Evolutionary conservation across 2,888 invertebrate species (phyloP).

Genomic region (Yponomeuta sedellus): DNA sequence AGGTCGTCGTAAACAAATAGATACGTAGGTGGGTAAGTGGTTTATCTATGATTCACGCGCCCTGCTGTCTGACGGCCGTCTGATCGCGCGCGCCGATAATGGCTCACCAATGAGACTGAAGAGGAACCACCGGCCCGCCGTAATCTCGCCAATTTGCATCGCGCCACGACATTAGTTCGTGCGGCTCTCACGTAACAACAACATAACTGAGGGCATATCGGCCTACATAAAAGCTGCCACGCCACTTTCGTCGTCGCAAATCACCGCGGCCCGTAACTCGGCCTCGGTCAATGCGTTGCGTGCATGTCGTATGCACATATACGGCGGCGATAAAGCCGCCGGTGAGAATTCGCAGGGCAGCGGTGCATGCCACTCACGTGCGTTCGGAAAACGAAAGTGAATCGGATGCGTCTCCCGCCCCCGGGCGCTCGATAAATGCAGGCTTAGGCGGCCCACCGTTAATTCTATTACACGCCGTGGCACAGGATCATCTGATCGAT

Average conservation of each 20-base stretch:
- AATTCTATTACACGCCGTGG: conserved; percentile 67
- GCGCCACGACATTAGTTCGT: background rate
- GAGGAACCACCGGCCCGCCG: conserved; percentile 41
- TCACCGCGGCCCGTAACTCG: conserved; percentile 68
- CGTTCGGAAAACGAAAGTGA: conserved; percentile 67
- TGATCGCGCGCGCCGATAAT: conserved; percentile 66
- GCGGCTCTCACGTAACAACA: conserved; percentile 54
- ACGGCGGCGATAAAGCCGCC: conserved; percentile 69
- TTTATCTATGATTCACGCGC: conserved; percentile 73
- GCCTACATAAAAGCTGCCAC: conserved; percentile 73
- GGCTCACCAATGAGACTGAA: conserved; percentile 60
- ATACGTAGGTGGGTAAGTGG: conserved; percentile 53
- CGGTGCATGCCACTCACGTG: conserved; percentile 68
- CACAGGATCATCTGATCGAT: conserved; percentile 14
- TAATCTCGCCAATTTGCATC: conserved; percentile 23
- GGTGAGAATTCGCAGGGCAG: conserved; percentile 67
- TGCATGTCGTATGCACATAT: conserved; percentile 72
- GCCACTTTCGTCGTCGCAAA: conserved; percentile 76
- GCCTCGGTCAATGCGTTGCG: conserved; percentile 73
- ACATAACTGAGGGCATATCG: conserved; percentile 62
- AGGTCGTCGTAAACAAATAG: conserved; percentile 67
- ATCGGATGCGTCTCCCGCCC: conserved; percentile 62
- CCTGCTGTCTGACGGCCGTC: conserved; percentile 64
- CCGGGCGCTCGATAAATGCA: conserved; percentile 57
- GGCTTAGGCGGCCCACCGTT: conserved; percentile 63